A percentile compares a stretch with the other conserved stretches of the same genome.
These are phyloP conservation scores for Apeltes quadracus DNA, from an alignment of 2,113 vertebrate species.

Conservation along the genomic window DNA sequence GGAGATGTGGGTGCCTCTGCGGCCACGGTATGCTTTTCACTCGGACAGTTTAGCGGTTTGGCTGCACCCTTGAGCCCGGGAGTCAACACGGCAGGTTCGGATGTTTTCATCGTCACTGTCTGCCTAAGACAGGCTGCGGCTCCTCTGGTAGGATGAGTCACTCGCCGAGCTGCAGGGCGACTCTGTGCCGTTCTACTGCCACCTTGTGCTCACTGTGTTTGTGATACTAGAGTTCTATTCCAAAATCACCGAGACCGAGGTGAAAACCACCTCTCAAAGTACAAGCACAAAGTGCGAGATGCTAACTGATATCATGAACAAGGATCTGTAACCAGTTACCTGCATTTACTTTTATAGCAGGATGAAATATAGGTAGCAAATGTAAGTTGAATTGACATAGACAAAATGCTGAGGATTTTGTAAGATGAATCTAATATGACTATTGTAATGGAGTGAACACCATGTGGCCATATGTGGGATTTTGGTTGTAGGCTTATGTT, in stretches of 20 bases:
- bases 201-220: constrained; percentile 45
- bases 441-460: neutral
- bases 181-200: constrained; percentile 67
- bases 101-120: constrained; percentile 66
- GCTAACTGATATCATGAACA: neutral
- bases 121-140: constrained; percentile 61
- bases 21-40: constrained; percentile 48
- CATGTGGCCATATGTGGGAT: neutral
- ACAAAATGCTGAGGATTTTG: neutral
- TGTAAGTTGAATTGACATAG: neutral
- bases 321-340: neutral
- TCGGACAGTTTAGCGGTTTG: constrained; percentile 56
- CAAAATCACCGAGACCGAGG: neutral
- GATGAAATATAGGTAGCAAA: neutral
- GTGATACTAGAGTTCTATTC: neutral
- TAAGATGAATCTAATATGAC: neutral
- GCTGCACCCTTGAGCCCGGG: constrained; percentile 53
- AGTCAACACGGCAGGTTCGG: constrained; percentile 66
- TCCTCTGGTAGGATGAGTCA: constrained; percentile 64
- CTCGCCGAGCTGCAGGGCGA: constrained; percentile 30
- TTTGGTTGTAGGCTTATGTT: neutral
- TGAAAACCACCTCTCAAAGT: neutral
- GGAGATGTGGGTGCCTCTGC: constrained; percentile 56
- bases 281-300: neutral
- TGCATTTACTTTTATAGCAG: neutral